Base-by-base conservation (phyloP, 2,797 vertebrate species). In the Lepus oiostolus region DNA sequence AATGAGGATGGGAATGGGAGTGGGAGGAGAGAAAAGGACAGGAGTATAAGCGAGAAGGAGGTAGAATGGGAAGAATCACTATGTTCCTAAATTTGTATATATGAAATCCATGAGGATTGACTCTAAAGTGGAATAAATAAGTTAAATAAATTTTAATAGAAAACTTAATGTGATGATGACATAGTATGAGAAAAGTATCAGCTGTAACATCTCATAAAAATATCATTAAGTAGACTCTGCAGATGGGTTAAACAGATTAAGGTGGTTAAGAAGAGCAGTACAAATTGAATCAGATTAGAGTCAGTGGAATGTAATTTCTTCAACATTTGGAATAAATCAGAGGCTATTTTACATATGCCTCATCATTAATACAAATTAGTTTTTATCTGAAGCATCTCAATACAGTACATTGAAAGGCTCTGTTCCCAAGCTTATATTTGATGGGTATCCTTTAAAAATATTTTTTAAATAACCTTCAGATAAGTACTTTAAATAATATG, bases 381-480 rank as follows among this genome's bases (percentile, higher is more conserved):
- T 88, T 95, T 91, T 90, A 77, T 88, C 93, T 75, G 68, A 60
- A 90, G 68, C 82, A 77, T 86, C 93, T 90, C 67, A 88, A 17
- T 65, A 12, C 68, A 50, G 54, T 86, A 85, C 95, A 85, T 86
- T 84, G 68, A 92, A 96, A 85, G 60, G 17, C 52, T 88, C 52
- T 84, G 42, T 81, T 80, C 74, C 76, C 19, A 72, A n/a, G 28
- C 19, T 83, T 76, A 79, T 32, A 96, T 85, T 67, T 87, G 62
- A 83, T 62, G 90, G 42, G 42, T 95, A 70, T 92, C 90, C 52
- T 70, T 96, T 85, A 28, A 58, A 85, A 87, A 30, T 30, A 22
- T 30, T 58, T 58, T 28, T 82, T 90, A 47, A 90, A 89, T 91
- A 80, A 94, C 75, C n/a, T 92, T 63, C 87, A 94, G 38, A 60